Conservation (phyloP, 53 echinoderm and acorn worm species). For the Echinometra lucunter region DNA sequence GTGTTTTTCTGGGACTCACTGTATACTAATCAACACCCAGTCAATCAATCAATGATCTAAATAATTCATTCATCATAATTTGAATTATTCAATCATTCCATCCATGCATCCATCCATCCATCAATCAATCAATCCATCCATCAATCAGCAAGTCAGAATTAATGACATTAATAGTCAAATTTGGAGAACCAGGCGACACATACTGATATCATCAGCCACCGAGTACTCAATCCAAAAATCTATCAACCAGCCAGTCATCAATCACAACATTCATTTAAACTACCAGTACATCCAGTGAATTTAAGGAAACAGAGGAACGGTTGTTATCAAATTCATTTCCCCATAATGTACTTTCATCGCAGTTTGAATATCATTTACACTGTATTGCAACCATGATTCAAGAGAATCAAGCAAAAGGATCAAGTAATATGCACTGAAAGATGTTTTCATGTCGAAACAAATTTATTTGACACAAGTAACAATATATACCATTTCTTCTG, state of each 20-base stretch:
- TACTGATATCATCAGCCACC: too few species aligned
- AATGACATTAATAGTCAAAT: not conserved
- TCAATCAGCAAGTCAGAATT: not conserved
- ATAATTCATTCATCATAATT: not conserved
- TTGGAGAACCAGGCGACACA: too few species aligned
- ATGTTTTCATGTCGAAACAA: slow-evolving; percentile 55
- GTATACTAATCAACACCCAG: slow-evolving; percentile 30
- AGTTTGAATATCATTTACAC: not conserved
- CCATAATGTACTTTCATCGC: not conserved
- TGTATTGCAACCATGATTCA: too few species aligned
- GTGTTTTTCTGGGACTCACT: too few species aligned
- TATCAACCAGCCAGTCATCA: not conserved
- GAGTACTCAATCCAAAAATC: not conserved
- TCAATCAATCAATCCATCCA: slow-evolving; percentile 30
- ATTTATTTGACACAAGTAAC: slow-evolving; percentile 59
- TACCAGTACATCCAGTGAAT: not conserved
- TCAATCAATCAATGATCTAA: not conserved
- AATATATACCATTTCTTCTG: slow-evolving; percentile 52
- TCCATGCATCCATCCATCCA: not conserved
- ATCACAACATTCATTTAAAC: not conserved
- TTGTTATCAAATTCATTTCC: not conserved
- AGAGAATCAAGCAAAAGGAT: too few species aligned
- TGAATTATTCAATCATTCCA: slow-evolving; percentile 8
- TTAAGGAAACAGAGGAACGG: not conserved
- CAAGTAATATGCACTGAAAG: not conserved